A percentile compares a stretch with the other conserved stretches of the same genome.
phyloP scores from a whole-genome alignment of 2,888 invertebrate species.

The Macroteleia sp. region DNA sequence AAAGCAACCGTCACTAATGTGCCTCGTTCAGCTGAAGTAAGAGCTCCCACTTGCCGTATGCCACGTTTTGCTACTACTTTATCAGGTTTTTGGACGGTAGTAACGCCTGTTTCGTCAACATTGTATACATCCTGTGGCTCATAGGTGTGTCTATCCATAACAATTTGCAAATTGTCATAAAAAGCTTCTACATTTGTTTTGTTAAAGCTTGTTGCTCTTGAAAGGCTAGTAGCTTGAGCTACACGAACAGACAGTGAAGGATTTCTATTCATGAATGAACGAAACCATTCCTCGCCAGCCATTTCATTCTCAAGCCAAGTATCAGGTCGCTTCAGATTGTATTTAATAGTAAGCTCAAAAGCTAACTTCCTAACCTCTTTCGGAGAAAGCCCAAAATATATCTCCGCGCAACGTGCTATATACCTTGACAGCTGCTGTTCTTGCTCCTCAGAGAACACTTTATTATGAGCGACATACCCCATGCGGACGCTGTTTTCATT shows the following conservation, averaged over 20 bases:
- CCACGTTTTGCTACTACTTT: conserved; percentile 77
- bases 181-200: conserved; percentile 19
- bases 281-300: conserved; percentile 69
- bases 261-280: conserved; percentile 67
- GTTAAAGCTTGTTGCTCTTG: conserved; percentile 55
- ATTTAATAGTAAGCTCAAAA: conserved; percentile 63
- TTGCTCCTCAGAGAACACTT: conserved; percentile 57
- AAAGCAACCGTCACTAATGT: conserved; percentile 73
- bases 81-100: conserved; percentile 77
- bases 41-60: conserved; percentile 75
- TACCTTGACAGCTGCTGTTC: conserved; percentile 58
- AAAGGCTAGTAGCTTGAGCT: background rate
- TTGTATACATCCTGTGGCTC: conserved; percentile 53
- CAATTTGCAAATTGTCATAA: too few species aligned
- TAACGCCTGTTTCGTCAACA: conserved; percentile 31
- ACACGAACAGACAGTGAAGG: conserved; percentile 59
- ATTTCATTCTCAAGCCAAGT: conserved; percentile 67
- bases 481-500: too few species aligned
- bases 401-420: conserved; percentile 56
- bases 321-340: conserved; percentile 59
- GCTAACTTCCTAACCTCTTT: conserved; percentile 65
- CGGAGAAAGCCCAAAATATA: conserved; percentile 64
- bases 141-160: too few species aligned
- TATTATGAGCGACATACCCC: conserved; percentile 68
- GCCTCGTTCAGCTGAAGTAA: conserved; percentile 78